Evolutionary conservation across 2,797 vertebrate species (phyloP), one percentile per base, ranked within the genome.

Genomic region (Petrocephalus sullivani): DNA sequence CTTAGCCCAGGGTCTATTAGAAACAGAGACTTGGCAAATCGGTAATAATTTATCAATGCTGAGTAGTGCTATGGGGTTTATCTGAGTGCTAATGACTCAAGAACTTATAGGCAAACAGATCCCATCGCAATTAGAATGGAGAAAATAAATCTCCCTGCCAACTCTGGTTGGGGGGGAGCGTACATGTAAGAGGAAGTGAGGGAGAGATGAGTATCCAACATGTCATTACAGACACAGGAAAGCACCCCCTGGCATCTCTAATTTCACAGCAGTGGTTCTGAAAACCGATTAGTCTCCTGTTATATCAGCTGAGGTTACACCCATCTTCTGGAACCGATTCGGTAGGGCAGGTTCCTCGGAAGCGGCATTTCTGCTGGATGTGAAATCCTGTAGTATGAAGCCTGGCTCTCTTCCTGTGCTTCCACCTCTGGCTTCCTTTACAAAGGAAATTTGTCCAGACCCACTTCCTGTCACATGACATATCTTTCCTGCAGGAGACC

Each of bases 1-100:
- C 19, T 46, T 78, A 46, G 37, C 33, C 71, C 71, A 78, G 71
- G 33, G 71, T 78, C 37, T 46, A 46, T 46, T 46, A 78, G 71
- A 78, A 46, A 78, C 37, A 78, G 33, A 41, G 19, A 46, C 33
- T 41, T 46, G 37, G 71, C 16, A 41, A 78, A 78, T 46, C 71
- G 71, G 37, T 46, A 46, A 78, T 78, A 78, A 78, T 78, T 78
- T 78, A 78, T 78, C 71, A 78, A 78, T 78, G 71, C 71, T 78
- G 71, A 78, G 37, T 46, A 78, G 16, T 78, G 37, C 33, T 78
- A n/a, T n/a, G 37, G 71, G 14, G 71, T 78, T 75, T 14, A 78
- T 78, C 33, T 78, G 71, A 46, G 37, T 23, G 28, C 14, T 78
- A 78, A 78, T 46, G 71, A 46, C 37, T 78, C 67, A 78, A 19